Base-by-base conservation (phyloP, 2,113 vertebrate species). In the Pelmatolapia mariae region DNA sequence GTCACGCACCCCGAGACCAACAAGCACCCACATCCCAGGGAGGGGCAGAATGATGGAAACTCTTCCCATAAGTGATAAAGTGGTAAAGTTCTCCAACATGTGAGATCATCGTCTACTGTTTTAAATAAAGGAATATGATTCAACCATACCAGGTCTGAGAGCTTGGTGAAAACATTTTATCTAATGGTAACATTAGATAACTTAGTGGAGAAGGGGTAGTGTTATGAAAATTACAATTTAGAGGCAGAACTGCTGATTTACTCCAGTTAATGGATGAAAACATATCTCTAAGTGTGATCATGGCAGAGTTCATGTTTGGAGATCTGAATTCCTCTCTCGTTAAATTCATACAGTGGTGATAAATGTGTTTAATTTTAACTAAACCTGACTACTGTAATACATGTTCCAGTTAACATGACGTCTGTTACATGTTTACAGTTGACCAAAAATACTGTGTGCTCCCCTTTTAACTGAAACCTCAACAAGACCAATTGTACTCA, bases 301-400 rank as follows among this genome's bases (percentile, higher is more conserved):
- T n/a, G 31, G 6, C 18, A 63, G 3, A 63, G 59, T 63, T 63
- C 61, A n/a, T 36, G 10, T 36, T 36, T 66, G 61, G 18, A 12
- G 31, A 66, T 36, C 31, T 63, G 59, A 63, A 63, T 63, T 36
- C 59, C 0, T 63, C 26, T 63, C 18, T 0, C 5, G 0, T 43
- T 71, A 71, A 71, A 71, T 24, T 12, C 36, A 15, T 16, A 40
- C 36, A 6, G n/a, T 43, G 12, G 19, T 40, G 33, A 38, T 22
- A 13, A 22, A 71, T 24, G 3, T 68, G 63, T 43, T 71, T 71
- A 71, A 43, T 43, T 71, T 71, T 6, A 24, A 6, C 38, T 43
- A 71, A 24, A 43, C 8, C 9, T 19, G 29, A 61, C 57, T 19
- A 10, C 29, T 4, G 29, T 61, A 33, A 31, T 61, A 10, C 4